Evolutionary conservation across 2,113 vertebrate genomes (phyloP).

Genomic region (Hippocampus abdominalis): DNA sequence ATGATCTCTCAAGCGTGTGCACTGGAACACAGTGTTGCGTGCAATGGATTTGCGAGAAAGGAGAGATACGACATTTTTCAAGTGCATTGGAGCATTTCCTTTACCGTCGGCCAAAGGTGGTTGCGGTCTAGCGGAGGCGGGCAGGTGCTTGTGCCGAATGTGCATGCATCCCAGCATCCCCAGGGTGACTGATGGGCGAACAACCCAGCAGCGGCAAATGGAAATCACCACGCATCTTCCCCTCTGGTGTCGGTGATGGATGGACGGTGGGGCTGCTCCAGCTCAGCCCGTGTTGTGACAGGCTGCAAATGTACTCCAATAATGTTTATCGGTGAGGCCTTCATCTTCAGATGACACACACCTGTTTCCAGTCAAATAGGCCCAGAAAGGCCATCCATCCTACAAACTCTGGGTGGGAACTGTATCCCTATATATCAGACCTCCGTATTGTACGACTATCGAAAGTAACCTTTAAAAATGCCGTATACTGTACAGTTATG

Average conservation of each 20-base stretch:
- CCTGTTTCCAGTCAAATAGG: slow-evolving; percentile 75
- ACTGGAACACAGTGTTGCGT: slow-evolving; percentile 27
- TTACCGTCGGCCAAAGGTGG: slow-evolving; percentile 30
- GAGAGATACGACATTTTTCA: slow-evolving; percentile 61
- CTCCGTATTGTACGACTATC: background rate
- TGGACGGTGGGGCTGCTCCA: slow-evolving; percentile 56
- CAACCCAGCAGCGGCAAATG: slow-evolving; percentile 27
- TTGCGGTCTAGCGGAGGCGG: slow-evolving; percentile 37
- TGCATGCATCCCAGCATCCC: slow-evolving; percentile 39
- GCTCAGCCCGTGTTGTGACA: slow-evolving; percentile 71
- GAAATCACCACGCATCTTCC: slow-evolving; percentile 32
- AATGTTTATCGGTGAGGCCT: slow-evolving; percentile 76
- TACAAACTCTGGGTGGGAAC: slow-evolving; percentile 63
- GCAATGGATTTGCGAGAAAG: slow-evolving; percentile 30
- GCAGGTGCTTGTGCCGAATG: slow-evolving; percentile 57
- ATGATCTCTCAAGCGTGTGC: slow-evolving; percentile 4
- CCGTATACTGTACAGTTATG: background rate
- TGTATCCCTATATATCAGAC: slow-evolving; percentile 28
- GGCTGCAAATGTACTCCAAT: slow-evolving; percentile 80
- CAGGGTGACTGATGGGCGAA: slow-evolving; percentile 63
- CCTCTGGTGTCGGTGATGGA: slow-evolving; percentile 68
- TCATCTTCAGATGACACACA: slow-evolving; percentile 74
- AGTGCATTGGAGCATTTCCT: slow-evolving; percentile 55
- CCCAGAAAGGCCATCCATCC: slow-evolving; percentile 65
- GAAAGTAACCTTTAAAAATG: background rate